These are phyloP conservation scores for Hermetia illucens DNA, from an alignment of 1,140 invertebrate genomes.

Conservation along the genomic window DNA sequence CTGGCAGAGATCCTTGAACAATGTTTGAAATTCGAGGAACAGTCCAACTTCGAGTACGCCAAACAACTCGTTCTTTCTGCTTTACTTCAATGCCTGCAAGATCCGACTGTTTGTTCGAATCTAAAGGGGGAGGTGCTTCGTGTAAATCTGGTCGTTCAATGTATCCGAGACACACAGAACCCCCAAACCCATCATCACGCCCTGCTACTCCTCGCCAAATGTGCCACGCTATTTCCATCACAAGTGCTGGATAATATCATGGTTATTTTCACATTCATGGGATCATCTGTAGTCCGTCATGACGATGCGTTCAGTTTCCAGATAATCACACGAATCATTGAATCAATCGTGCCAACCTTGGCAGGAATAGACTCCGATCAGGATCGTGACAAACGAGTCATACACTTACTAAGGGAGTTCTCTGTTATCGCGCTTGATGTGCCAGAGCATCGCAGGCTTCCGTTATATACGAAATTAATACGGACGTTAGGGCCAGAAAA, in stretches of 20 bases:
- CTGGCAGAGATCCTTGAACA: conserved; percentile 69
- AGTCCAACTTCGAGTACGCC: conserved; percentile 71
- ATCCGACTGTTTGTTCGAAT: too few species aligned
- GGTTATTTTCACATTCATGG: conserved; percentile 93
- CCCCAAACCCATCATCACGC: conserved; percentile 91
- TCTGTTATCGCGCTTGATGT: conserved; percentile 78
- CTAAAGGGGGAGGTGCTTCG: too few species aligned
- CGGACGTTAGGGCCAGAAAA: conserved; percentile 50
- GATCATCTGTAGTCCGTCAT: conserved; percentile 73
- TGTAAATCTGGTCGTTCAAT: conserved; percentile 72
- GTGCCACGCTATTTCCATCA: conserved; percentile 59
- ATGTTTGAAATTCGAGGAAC: conserved; percentile 66
- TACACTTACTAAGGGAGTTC: conserved; percentile 72
- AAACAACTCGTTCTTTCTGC: conserved; percentile 74
- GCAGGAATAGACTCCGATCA: conserved; percentile 33
- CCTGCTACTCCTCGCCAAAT: conserved; percentile 61
- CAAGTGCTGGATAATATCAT: conserved; percentile 82
- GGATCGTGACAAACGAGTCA: conserved; percentile 34
- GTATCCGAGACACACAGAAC: conserved; percentile 76
- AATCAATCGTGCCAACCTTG: conserved; percentile 77
- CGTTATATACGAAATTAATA: conserved; percentile 67
- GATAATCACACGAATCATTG: conserved; percentile 79
- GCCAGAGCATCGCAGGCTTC: conserved; percentile 69
- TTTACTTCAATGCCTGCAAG: conserved; percentile 56
- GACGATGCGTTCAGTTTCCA: conserved; percentile 91